phyloP scores from a whole-genome alignment of 2,113 vertebrate species.

The Rhinoderma darwinii region DNA sequence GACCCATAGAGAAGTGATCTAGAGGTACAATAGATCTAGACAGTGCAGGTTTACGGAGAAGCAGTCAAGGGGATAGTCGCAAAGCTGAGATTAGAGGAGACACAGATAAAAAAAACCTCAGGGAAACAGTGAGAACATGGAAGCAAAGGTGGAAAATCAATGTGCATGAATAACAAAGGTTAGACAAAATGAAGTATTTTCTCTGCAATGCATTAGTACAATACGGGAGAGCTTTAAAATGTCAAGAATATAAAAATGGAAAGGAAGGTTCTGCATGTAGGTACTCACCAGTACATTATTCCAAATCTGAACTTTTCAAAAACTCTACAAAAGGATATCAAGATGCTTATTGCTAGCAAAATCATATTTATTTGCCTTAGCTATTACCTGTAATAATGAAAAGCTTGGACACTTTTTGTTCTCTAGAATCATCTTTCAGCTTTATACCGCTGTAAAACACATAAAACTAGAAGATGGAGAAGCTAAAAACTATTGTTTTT shows the following conservation, averaged over 20 bases:
- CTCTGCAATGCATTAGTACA: conserved; percentile 55
- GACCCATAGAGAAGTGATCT: conserved; percentile 55
- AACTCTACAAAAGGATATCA: conserved; percentile 26
- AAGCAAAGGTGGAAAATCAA: conserved; percentile 58
- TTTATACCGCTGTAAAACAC: not conserved
- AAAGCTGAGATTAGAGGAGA: conserved; percentile 54
- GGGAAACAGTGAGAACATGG: conserved; percentile 43
- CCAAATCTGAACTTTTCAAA: conserved; percentile 52
- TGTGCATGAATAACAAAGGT: conserved; percentile 60
- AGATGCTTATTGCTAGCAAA: conserved; percentile 25
- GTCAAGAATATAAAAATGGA: conserved; percentile 58
- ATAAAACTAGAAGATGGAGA: not conserved
- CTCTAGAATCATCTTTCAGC: not conserved
- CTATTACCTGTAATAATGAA: conserved; percentile 22
- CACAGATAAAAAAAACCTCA: conserved; percentile 48
- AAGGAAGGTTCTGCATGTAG: conserved; percentile 40
- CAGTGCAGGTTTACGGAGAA: conserved; percentile 27
- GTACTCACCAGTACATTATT: conserved; percentile 45
- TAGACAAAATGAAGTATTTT: conserved; percentile 60
- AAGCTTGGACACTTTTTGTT: not conserved
- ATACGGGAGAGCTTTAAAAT: conserved; percentile 55
- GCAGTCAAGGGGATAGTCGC: conserved; percentile 47
- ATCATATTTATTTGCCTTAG: conserved; percentile 42
- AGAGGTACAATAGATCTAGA: conserved; percentile 28
- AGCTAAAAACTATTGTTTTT: no score